Evolutionary conservation across 2,888 invertebrate genomes (phyloP).

Genomic region (Drosophila fungiperda): DNA sequence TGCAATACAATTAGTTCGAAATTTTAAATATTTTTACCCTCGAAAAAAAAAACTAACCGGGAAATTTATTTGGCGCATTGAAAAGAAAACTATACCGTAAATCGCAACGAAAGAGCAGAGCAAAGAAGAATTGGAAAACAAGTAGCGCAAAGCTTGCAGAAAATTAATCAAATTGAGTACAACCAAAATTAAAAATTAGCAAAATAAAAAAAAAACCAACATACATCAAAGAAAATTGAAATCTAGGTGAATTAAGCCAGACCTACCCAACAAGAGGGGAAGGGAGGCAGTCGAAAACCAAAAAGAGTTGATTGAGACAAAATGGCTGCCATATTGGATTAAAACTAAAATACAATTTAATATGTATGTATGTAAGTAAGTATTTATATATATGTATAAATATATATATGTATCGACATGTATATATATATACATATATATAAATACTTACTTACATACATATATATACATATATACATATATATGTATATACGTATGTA

Average conservation of each 20-base stretch:
- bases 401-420: slow-evolving; percentile 21
- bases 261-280: slow-evolving; percentile 3
- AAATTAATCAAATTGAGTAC: slow-evolving; percentile 41
- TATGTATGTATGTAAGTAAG: slow-evolving; percentile 55
- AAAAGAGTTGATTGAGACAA: slow-evolving; percentile 76
- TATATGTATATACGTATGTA: slow-evolving; percentile 24
- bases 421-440: slow-evolving; percentile 35
- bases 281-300: slow-evolving; percentile 36
- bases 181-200: slow-evolving; percentile 48
- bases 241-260: slow-evolving; percentile 69
- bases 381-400: slow-evolving; percentile 18
- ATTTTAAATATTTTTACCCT: slow-evolving; percentile 4
- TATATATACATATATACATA: slow-evolving; percentile 51
- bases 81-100: slow-evolving; percentile 65
- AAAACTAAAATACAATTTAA: slow-evolving; percentile 80
- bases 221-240: slow-evolving; percentile 56
- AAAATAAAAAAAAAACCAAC: slow-evolving; percentile 41
- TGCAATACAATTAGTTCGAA: neutral
- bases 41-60: slow-evolving; percentile 41
- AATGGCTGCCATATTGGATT: slow-evolving; percentile 83
- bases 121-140: slow-evolving; percentile 55
- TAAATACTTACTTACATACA: slow-evolving; percentile 73
- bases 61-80: slow-evolving; percentile 68
- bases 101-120: slow-evolving; percentile 59
- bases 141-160: slow-evolving; percentile 56